Evolutionary conservation across 1,140 invertebrate species (phyloP), one percentile per base, ranked within the genome.

Genomic region (Drosophila mojavensis): DNA sequence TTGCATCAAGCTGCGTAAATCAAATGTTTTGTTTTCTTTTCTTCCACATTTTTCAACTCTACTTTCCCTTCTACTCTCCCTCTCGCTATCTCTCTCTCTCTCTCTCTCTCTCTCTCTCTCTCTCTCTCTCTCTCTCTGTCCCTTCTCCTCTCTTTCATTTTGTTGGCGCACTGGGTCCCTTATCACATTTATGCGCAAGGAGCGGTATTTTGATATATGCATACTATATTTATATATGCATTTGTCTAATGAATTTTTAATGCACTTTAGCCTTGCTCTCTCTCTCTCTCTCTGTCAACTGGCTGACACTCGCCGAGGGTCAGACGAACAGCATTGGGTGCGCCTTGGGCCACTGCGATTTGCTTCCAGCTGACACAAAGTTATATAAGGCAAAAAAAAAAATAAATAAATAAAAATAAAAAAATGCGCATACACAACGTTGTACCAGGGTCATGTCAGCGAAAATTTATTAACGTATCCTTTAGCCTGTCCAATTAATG

Each of bases 201-300:
- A 53, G 24, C 36, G 36, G 39, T 39, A 24, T 62, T 64, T 70
- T 30, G 33, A 20, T 54, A 45, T 55, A 55, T 48, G 9, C 15
- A 41, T 24, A 50, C 30, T 48, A 50, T 59, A 26, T 24, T 28
- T 56, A 54, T 74, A 43, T 41, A 39, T 63, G 39, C 66, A 75
- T 63, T 70, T 69, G 64, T 55, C 69, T 83, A 86, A 89, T 86
- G 79, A 83, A 89, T 89, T 79, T 83, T 88, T 83, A 88, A 86
- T 86, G 83, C 83, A 79, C 65, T 86, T 39, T 75, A 53, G 43
- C 74, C 81, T 78, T 85, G 81, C 81, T 81, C 66, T 75, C 68
- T 74, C 63, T 20, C 20, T 20, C 20, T 20, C 20, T 20, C 68
- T 70, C 63, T 82, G 69, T 82, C 79, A 81, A 67, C 59, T 69